These are phyloP conservation scores for Misgurnus anguillicaudatus DNA, from an alignment of 2,113 vertebrate species.

Conservation along the genomic window DNA sequence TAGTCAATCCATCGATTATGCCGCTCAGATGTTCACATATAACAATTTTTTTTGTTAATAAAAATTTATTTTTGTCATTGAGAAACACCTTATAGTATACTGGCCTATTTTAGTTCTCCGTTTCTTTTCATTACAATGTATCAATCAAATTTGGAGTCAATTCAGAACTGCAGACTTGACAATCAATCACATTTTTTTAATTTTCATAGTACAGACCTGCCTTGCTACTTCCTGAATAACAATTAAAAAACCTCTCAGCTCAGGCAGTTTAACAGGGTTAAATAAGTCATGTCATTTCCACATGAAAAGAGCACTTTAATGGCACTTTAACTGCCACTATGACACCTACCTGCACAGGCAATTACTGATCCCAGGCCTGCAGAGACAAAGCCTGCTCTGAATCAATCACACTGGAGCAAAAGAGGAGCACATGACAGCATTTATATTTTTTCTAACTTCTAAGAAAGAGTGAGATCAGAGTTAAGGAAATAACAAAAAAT, in stretches of 20 bases:
- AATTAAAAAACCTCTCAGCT: background rate
- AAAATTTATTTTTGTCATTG: too few relatives aligned
- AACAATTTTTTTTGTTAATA: too few relatives aligned
- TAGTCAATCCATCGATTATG: too few relatives aligned
- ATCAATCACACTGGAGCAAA: background rate
- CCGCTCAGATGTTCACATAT: too few relatives aligned
- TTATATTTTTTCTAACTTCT: background rate
- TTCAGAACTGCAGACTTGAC: background rate
- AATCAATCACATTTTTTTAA: background rate
- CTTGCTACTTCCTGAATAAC: slow-evolving; percentile 9
- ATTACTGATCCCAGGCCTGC: slow-evolving; percentile 26
- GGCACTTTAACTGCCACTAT: background rate
- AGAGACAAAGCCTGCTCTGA: background rate
- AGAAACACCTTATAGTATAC: too few relatives aligned
- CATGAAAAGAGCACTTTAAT: slow-evolving; percentile 4
- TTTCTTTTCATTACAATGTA: background rate
- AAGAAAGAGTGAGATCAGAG: background rate
- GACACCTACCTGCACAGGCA: slow-evolving; percentile 19
- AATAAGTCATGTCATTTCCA: slow-evolving; percentile 50
- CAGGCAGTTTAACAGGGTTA: slow-evolving; percentile 36
- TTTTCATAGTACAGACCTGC: background rate
- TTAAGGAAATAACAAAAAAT: background rate
- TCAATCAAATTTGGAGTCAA: background rate
- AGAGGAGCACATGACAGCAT: background rate
- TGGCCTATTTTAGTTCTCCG: background rate